phyloP scores from a whole-genome alignment of 2,797 vertebrate genomes.

The Chiroxiphia lanceolata region DNA sequence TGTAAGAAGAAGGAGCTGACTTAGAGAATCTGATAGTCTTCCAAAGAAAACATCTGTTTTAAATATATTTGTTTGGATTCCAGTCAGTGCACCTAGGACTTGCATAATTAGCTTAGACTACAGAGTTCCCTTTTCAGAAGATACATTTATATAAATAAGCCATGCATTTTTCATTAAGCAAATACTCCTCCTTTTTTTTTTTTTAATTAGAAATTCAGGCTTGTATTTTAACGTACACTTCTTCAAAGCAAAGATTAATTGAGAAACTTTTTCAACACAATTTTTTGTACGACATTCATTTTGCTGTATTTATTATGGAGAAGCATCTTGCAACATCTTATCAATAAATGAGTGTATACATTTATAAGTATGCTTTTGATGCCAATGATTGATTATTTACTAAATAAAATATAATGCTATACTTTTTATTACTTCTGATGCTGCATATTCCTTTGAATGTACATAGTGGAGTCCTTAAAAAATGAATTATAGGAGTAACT shows the following conservation, averaged over 20 bases:
- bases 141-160: constrained; percentile 71
- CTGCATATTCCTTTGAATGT: not conserved
- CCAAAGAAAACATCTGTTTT: constrained; percentile 78
- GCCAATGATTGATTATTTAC: not conserved
- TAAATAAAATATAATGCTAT: not conserved
- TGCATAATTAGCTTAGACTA: constrained; percentile 75
- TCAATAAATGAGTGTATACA: not conserved
- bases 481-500: not conserved
- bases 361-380: not conserved
- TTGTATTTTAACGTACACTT: constrained; percentile 35
- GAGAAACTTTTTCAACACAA: not conserved
- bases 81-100: constrained; percentile 63
- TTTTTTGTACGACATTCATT: not conserved
- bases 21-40: constrained; percentile 56
- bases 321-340: not conserved
- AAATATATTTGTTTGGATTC: constrained; percentile 76
- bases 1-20: constrained; percentile 61
- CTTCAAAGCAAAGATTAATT: constrained; percentile 11
- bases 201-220: not conserved
- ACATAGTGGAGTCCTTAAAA: not conserved
- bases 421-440: not conserved
- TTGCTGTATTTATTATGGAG: not conserved
- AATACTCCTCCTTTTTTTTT: not conserved
- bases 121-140: constrained; percentile 74
- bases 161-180: constrained; percentile 72